These are phyloP conservation scores for Momotus momota DNA, from an alignment of 2,797 vertebrate genomes.

Conservation along the genomic window DNA sequence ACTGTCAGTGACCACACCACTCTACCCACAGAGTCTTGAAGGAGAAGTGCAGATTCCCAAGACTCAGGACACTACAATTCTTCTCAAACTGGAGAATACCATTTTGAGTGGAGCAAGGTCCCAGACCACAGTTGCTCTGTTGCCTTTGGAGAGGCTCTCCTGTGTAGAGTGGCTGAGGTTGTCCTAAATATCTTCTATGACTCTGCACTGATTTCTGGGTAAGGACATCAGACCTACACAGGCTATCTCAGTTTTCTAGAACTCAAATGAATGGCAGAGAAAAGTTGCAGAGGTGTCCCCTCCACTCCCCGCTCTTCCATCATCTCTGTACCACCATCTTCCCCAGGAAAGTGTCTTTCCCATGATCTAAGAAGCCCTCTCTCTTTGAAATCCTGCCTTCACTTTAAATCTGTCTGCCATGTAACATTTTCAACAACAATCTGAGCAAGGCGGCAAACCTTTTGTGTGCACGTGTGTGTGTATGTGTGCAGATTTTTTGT, in stretches of 20 bases:
- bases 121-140: not conserved
- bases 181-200: not conserved
- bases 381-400: not conserved
- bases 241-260: not conserved
- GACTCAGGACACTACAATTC: not conserved
- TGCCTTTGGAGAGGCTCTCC: not conserved
- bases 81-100: not conserved
- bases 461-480: accelerated
- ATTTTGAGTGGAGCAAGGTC: not conserved
- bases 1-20: not conserved
- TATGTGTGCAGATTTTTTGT: not conserved
- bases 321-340: not conserved
- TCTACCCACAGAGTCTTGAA: not conserved
- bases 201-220: not conserved
- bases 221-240: not conserved
- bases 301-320: not conserved
- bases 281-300: not conserved
- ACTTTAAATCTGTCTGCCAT: not conserved
- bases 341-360: not conserved
- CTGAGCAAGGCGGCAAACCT: not conserved
- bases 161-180: not conserved
- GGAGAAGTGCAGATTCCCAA: not conserved
- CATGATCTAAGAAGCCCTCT: not conserved
- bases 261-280: not conserved
- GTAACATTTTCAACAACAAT: not conserved